Base-by-base conservation (phyloP, 2,888 invertebrate genomes). In the Metallyticus violacea region DNA sequence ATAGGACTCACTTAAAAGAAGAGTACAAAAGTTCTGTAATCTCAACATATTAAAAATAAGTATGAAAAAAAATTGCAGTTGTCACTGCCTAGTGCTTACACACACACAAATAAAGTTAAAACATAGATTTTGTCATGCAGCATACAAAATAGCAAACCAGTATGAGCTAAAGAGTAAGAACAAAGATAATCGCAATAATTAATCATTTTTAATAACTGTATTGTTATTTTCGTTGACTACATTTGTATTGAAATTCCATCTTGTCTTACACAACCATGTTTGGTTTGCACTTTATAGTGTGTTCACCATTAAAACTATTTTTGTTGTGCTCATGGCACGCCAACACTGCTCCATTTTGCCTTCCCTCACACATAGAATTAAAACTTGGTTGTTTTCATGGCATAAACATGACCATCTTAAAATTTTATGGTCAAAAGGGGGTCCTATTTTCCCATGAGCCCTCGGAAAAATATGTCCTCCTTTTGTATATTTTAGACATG, bases 401-500 rank as follows among this genome's bases (percentile, higher is more conserved):
- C 78, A 82, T 30, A 78, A n/a, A 25, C 29, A 28, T 28, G 29
- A 26, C 27, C 77, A 28, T 82, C 77, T 27, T 26, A 76, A 27
- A 81, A 29, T 29, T 86, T 30, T 81, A 28, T 89, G 87, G 87
- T 86, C 89, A 89, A 91, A 90, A 89, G 89, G 88, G 88, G 88
- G 89, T 89, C 88, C 88, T 90, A 89, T 89, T 89, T 88, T 90
- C 90, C 90, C 90, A 90, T 90, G 90, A 90, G 90, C 90, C 90
- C 89, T 88, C 89, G 90, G 90, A 89, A 90, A 90, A 90, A 89
- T 88, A 89, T 88, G 88, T 88, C 88, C 86, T 88, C 88, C 89
- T 89, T 90, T 90, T 89, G 88, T 85, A 62, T 62, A 62, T 62
- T 62, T 62, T 62, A 27, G 80, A 77, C 84, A 84, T 79, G 78